These are phyloP conservation scores for Clupea harengus DNA, from an alignment of 2,113 vertebrate genomes.

Conservation along the genomic window DNA sequence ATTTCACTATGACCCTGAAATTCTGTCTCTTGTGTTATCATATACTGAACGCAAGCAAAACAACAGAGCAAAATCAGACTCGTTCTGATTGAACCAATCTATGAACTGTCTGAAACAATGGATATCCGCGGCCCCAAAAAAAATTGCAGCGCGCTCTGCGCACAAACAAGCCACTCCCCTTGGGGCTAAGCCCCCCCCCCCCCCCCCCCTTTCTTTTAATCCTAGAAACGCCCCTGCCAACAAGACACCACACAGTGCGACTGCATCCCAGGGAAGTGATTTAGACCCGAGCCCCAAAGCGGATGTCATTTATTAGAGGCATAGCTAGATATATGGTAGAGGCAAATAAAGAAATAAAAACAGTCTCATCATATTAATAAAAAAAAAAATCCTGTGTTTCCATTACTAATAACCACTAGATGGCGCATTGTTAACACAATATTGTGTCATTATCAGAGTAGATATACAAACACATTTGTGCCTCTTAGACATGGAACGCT, in stretches of 20 bases:
- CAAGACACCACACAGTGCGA: not conserved
- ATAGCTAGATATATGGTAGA: not conserved
- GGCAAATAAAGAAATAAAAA: not conserved
- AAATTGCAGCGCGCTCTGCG: no score
- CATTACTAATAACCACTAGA: conserved; percentile 27
- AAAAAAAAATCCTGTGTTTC: not conserved
- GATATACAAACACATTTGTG: not conserved
- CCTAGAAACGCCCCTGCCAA: no score
- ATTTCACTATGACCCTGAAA: no score
- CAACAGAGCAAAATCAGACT: no score
- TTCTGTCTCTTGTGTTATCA: no score
- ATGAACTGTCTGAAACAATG: no score
- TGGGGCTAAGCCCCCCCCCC: no score
- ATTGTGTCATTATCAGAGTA: not conserved
- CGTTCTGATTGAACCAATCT: no score
- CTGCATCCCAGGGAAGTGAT: not conserved
- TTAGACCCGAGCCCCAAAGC: not conserved
- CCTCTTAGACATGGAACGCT: not conserved
- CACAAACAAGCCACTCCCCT: no score
- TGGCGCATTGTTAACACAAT: conserved; percentile 35
- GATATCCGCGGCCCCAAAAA: no score
- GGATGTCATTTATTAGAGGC: not conserved
- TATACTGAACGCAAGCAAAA: no score
- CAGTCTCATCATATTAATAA: not conserved
- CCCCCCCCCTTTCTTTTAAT: no score